A percentile compares a stretch with the other conserved stretches of the same genome.
These are phyloP conservation scores for Antedon mediterranea DNA, from an alignment of 53 echinoderm and acorn worm genomes.

Conservation along the genomic window DNA sequence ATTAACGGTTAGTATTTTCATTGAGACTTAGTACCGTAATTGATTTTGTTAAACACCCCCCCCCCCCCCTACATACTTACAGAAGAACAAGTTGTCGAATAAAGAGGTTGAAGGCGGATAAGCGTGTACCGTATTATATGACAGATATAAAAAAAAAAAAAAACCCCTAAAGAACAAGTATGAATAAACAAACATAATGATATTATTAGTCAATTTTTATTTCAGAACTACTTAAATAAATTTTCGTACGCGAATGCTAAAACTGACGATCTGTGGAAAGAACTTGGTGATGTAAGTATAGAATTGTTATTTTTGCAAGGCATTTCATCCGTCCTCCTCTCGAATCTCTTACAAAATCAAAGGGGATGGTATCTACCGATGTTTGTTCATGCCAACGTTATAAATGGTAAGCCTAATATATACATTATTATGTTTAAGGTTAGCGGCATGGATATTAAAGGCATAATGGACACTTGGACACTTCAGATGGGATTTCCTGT, in stretches of 20 bases:
- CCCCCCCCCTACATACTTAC: not conserved
- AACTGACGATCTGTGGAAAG: constrained; percentile 53
- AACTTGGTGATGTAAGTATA: constrained; percentile 10
- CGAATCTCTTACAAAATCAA: too few relatives aligned
- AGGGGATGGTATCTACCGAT: too few relatives aligned
- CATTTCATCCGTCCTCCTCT: not conserved
- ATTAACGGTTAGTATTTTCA: constrained; percentile 37
- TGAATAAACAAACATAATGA: too few relatives aligned
- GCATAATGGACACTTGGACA: constrained; percentile 92
- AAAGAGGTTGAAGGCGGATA: too few relatives aligned
- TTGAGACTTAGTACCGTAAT: too few relatives aligned
- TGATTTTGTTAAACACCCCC: not conserved
- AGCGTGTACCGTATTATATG: too few relatives aligned
- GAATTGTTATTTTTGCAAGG: not conserved
- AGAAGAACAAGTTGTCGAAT: too few relatives aligned
- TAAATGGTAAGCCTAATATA: too few relatives aligned
- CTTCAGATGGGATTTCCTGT: constrained; percentile 97
- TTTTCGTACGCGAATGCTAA: constrained; percentile 41
- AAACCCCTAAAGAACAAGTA: too few relatives aligned
- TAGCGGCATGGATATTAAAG: constrained; percentile 27
- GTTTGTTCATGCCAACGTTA: too few relatives aligned
- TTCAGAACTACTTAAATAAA: constrained; percentile 52
- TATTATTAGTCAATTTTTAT: not conserved
- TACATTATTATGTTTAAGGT: not conserved
- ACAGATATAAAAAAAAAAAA: too few relatives aligned